These are phyloP conservation scores for Fissipunctia ypsillon DNA, from an alignment of 2,888 invertebrate species.

Conservation along the genomic window DNA sequence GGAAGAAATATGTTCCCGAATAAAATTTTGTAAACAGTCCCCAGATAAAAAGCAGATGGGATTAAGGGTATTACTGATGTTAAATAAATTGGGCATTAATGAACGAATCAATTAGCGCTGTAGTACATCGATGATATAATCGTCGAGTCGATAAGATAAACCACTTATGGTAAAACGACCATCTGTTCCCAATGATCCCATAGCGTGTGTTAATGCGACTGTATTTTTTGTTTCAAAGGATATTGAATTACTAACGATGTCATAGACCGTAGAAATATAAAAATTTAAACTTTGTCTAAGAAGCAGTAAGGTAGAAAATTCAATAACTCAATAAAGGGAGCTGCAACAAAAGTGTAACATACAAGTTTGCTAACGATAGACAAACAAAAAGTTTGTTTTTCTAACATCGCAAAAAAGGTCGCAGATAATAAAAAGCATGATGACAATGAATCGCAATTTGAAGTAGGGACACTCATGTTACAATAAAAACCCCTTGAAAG, in stretches of 20 bases:
- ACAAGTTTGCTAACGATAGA: conserved; percentile 75
- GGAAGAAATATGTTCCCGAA: conserved; percentile 37
- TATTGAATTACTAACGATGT: conserved; percentile 72
- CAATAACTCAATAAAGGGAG: conserved; percentile 27
- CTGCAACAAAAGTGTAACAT: conserved; percentile 63
- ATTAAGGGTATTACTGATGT: conserved; percentile 38
- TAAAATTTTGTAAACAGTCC: conserved; percentile 19
- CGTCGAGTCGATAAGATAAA: conserved; percentile 75
- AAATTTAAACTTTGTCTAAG: conserved; percentile 34
- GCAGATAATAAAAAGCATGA: conserved; percentile 71
- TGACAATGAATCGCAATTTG: conserved; percentile 78
- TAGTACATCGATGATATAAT: conserved; percentile 72
- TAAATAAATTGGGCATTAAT: conserved; percentile 71
- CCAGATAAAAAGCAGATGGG: conserved; percentile 62
- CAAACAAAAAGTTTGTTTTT: conserved; percentile 81
- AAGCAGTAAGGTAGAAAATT: conserved; percentile 40
- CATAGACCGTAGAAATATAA: conserved; percentile 8
- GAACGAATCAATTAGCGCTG: conserved; percentile 76
- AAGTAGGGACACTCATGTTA: conserved; percentile 79
- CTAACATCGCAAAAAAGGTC: conserved; percentile 76
- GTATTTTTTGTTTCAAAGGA: conserved; percentile 66
- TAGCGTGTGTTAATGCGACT: conserved; percentile 57
- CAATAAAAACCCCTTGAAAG: conserved; percentile 73
- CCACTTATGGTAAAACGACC: conserved; percentile 68
- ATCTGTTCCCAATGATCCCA: conserved; percentile 72